Evolutionary conservation across 2,113 vertebrate species (phyloP).

Genomic region (Daubentonia madagascariensis): DNA sequence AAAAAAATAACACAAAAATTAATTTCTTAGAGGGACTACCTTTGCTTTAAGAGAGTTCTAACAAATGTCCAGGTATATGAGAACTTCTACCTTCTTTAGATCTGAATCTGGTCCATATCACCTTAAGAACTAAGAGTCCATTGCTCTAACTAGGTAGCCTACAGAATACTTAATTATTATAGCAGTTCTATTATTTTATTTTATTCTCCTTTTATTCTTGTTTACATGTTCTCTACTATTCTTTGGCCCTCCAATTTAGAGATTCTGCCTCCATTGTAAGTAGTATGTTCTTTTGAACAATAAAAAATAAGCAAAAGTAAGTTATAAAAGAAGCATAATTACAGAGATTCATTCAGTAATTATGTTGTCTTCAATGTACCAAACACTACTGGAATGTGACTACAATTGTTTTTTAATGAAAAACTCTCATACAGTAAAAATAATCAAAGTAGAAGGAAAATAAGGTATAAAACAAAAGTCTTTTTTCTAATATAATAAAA

Average conservation of each 20-base stretch:
- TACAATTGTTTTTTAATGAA: constrained; percentile 55
- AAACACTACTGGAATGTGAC: too few relatives aligned
- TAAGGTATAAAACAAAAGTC: background rate
- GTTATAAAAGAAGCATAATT: constrained; percentile 38
- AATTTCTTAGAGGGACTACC: background rate
- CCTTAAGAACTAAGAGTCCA: background rate
- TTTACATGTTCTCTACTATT: background rate
- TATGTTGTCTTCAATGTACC: constrained; percentile 51
- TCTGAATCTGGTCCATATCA: background rate
- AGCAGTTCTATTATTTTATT: background rate
- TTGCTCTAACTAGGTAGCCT: background rate
- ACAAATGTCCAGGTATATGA: background rate
- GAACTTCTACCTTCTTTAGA: background rate
- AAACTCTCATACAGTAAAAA: constrained; percentile 39
- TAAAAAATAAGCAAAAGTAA: constrained; percentile 44
- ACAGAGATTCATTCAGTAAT: constrained; percentile 52
- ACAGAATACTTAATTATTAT: background rate
- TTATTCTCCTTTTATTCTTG: background rate
- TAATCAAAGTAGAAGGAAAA: constrained; percentile 20
- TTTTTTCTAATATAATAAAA: constrained; percentile 5
- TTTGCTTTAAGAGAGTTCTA: background rate
- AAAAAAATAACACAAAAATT: too few relatives aligned
- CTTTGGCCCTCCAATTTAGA: constrained; percentile 28
- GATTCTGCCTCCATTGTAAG: background rate
- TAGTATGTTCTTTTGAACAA: constrained; percentile 42